Evolutionary conservation across 1,140 invertebrate species (phyloP).

Genomic region (Aphelenchoides avenae): DNA sequence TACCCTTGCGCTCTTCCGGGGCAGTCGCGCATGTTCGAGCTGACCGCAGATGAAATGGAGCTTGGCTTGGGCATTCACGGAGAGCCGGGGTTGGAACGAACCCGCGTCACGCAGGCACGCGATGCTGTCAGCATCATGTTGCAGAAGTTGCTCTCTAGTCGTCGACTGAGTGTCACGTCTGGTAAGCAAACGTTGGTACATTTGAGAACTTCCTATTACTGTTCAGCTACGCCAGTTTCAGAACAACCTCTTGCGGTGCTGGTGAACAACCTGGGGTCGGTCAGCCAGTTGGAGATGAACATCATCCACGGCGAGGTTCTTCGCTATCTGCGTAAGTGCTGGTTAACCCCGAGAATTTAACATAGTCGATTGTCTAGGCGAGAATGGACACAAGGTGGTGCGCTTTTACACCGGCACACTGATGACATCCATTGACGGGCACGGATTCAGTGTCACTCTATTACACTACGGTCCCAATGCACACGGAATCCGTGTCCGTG

Average conservation of each 20-base stretch:
- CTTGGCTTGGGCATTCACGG: conserved; percentile 79
- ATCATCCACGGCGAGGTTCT: conserved; percentile 71
- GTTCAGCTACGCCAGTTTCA: too few species aligned
- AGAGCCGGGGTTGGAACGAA: conserved; percentile 73
- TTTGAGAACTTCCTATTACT: conserved; percentile 12
- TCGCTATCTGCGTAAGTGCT: conserved; percentile 58
- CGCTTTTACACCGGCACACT: conserved; percentile 70
- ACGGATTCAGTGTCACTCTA: conserved; percentile 72
- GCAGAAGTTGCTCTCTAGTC: conserved; percentile 26
- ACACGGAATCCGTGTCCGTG: conserved; percentile 6
- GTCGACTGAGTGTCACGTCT: conserved; percentile 18
- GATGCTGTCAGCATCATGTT: conserved; percentile 35
- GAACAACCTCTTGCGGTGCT: conserved; percentile 68
- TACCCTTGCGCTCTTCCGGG: conserved; percentile 71
- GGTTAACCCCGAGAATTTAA: conserved; percentile 1
- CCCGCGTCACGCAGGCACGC: conserved; percentile 63
- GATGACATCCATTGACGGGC: conserved; percentile 77
- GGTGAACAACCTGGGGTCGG: conserved; percentile 76
- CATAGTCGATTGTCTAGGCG: conserved; percentile 61
- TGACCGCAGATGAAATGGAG: conserved; percentile 71
- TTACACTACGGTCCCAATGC: conserved; percentile 58
- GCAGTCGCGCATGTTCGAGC: conserved; percentile 67
- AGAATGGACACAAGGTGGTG: conserved; percentile 64
- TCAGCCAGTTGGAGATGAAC: conserved; percentile 73
- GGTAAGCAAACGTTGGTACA: neutral